Base-by-base conservation (phyloP, 2,797 vertebrate genomes). In the Enteromius trimaculatus region DNA sequence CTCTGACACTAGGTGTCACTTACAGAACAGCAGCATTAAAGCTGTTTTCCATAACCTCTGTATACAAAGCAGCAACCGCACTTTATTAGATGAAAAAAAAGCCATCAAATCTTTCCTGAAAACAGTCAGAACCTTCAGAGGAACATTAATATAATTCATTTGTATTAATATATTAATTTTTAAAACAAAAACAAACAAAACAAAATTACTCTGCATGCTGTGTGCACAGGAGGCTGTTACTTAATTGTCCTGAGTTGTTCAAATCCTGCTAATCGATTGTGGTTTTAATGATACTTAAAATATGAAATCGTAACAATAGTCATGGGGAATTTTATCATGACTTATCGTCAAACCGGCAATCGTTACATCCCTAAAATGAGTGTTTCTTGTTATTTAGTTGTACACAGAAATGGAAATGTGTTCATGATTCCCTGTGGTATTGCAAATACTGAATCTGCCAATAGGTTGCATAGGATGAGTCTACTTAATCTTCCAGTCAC, bases 391-490 rank as follows among this genome's bases (percentile, higher is more conserved):
- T 31, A 42, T 65, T 76, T 76, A 76, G 62, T 60, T 66, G 17
- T 37, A 19, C 31, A 31, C 76, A 76, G 62, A 49, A 65, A 77
- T 82, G 37, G 21, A 74, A 74, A 81, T 81, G 29, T 49, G 42
- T 81, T 74, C 37, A 81, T 1, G 29, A 64, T 65, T 81, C 58
- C 81, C 64, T 34, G 49, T 31, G 62, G 58, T 53, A 55, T 47
- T 42, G 47, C n/a, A 6, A 23, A 76, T 62, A 66, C 47, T 75
- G n/a, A 74, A 62, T 81, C 26, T 75, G 31, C 65, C 60, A 76
- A 55, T 66, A 75, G 37, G 34, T 53, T 68, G 81, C 71, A 76
- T 82, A 39, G 47, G 81, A 82, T 76, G 60, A 76, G 80, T 82
- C 80, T 82, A 29, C 65, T 65, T 82, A 82, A 82, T 76, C 49